Conservation (phyloP, 2,113 vertebrate genomes). For the Tichodroma muraria region DNA sequence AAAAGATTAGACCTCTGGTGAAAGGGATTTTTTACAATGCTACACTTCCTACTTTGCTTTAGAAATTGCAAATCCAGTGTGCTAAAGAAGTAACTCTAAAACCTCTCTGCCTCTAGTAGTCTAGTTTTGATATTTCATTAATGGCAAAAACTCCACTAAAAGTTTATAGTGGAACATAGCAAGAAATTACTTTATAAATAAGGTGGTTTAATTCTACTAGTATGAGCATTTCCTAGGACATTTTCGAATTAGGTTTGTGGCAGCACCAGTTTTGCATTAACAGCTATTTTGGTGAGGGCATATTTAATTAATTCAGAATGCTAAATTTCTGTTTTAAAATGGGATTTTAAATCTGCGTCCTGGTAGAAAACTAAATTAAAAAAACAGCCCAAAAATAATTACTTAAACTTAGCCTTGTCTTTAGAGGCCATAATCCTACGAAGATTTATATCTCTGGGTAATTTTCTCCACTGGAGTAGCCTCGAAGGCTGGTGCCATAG, state of each 20-base stretch:
- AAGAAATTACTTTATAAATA: not conserved
- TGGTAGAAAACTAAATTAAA: slow-evolving; percentile 11
- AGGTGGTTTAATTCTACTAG: not conserved
- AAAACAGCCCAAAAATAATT: not conserved
- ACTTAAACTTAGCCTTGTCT: not conserved
- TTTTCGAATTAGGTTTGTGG: slow-evolving; percentile 1
- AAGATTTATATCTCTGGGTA: not conserved
- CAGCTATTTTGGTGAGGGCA: not conserved
- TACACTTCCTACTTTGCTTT: not conserved
- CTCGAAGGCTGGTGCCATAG: not conserved
- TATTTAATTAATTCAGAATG: slow-evolving; percentile 19
- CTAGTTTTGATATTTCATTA: not conserved
- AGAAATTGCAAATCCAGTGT: not conserved
- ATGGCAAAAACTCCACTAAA: not conserved
- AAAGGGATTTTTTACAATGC: slow-evolving; percentile 22
- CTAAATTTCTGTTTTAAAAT: not conserved
- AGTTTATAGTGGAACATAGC: not conserved
- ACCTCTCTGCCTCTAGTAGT: not conserved
- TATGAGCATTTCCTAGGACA: not conserved
- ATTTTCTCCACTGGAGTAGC: not conserved
- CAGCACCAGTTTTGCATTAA: not conserved
- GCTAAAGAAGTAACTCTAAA: slow-evolving; percentile 2
- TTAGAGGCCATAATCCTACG: not conserved
- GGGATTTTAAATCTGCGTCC: not conserved
- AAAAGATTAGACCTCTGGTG: not conserved